These are phyloP conservation scores for Tursiops truncatus DNA, from an alignment of 2,113 vertebrate genomes.

Conservation along the genomic window DNA sequence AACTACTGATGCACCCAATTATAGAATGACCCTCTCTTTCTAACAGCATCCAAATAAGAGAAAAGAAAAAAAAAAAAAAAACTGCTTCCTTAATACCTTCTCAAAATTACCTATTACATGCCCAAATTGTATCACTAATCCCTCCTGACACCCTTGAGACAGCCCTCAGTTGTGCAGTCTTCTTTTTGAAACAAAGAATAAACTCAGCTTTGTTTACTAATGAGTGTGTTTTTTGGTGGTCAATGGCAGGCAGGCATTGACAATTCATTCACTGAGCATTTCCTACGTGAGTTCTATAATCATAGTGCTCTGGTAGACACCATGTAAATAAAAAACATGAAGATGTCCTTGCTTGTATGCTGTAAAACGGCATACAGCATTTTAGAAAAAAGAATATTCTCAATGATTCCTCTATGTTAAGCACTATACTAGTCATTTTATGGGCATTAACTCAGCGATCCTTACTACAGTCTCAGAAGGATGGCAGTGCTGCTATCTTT, in stretches of 20 bases:
- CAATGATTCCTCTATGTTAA: neutral
- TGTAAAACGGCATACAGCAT: neutral
- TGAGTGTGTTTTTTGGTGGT: neutral
- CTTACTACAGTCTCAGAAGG: neutral
- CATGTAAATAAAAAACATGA: neutral
- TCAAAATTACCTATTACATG: neutral
- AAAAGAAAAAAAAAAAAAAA: neutral
- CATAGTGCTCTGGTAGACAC: neutral
- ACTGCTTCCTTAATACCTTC: neutral
- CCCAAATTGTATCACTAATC: neutral
- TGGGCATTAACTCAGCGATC: neutral
- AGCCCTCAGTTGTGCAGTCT: neutral
- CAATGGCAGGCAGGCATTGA: neutral
- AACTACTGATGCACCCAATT: neutral
- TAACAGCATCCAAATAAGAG: neutral
- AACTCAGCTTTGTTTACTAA: neutral
- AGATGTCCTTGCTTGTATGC: neutral
- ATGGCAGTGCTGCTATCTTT: neutral
- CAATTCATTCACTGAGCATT: neutral
- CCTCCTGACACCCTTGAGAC: neutral
- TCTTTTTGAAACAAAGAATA: neutral
- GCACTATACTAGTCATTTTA: neutral
- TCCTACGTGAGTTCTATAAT: neutral
- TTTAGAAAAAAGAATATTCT: neutral
- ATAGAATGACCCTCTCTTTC: neutral